Evolutionary conservation across 2,888 invertebrate genomes (phyloP).

Genomic region (Hartigia nigra): DNA sequence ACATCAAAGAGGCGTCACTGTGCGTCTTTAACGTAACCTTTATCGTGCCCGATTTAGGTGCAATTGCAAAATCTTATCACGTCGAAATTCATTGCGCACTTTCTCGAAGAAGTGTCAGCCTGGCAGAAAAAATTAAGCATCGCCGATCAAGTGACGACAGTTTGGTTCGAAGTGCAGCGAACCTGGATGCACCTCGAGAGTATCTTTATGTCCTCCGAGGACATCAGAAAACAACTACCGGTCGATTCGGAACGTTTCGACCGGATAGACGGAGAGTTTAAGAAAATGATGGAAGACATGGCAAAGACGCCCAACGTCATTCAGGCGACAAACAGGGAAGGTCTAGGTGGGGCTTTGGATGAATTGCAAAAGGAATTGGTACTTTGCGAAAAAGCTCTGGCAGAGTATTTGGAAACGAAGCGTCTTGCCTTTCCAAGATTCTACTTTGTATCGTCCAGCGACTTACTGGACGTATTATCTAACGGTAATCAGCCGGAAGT

Average conservation of each 20-base stretch:
- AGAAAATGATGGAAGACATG: slow-evolving; percentile 81
- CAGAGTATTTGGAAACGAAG: slow-evolving; percentile 97
- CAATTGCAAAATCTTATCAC: slow-evolving; percentile 96
- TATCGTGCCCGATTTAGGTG: slow-evolving; percentile 69
- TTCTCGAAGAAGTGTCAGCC: slow-evolving; percentile 91
- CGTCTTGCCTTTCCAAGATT: slow-evolving; percentile 94
- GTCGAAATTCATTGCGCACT: slow-evolving; percentile 96
- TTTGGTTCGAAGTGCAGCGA: slow-evolving; percentile 96
- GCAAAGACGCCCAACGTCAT: slow-evolving; percentile 89
- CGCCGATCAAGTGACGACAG: slow-evolving; percentile 92
- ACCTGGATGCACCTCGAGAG: slow-evolving; percentile 98
- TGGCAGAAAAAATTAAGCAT: slow-evolving; percentile 94
- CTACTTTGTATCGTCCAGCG: slow-evolving; percentile 97
- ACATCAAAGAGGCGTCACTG: background rate
- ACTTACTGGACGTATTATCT: slow-evolving; percentile 92
- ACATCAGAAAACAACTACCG: slow-evolving; percentile 93
- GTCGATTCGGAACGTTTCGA: slow-evolving; percentile 94
- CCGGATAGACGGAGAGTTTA: slow-evolving; percentile 90
- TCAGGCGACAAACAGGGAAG: slow-evolving; percentile 87
- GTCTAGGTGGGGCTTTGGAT: slow-evolving; percentile 84
- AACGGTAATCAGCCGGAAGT: slow-evolving; percentile 94
- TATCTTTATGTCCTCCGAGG: slow-evolving; percentile 98
- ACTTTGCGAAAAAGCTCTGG: slow-evolving; percentile 95
- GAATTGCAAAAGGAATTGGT: slow-evolving; percentile 85
- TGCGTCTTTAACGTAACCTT: background rate